Base-by-base conservation (phyloP, 2,797 vertebrate species). In the Artibeus jamaicensis region DNA sequence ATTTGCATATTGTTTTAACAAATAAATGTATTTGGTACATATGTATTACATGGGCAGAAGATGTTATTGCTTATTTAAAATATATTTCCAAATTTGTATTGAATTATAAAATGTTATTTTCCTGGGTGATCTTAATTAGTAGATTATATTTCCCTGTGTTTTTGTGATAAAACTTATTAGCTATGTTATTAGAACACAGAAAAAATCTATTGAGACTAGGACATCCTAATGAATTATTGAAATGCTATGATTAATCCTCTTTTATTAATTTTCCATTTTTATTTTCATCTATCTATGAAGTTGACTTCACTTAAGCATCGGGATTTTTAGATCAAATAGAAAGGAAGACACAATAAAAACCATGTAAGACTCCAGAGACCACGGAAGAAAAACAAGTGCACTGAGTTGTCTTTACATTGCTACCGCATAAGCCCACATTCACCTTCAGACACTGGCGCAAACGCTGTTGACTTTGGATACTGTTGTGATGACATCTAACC, bases 231-330 rank as follows among this genome's bases (percentile, higher is more conserved):
- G 42, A n/a, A 39, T 88, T 83, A 86, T 83, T 86, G 37, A 90
- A 91, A 79, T 89, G 11, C 9, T 73, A 34, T 85, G 39, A 74
- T 74, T 79, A 42, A 53, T 70, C 11, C 15, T 86, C 62, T 53
- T 91, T 93, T 59, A 74, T 83, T 93, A 86, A 68, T 86, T 93
- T 91, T 5, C 6, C 2, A 71, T 73, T 87, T 83, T 95, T 87
- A 77, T 19, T 46, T 50, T 85, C 50, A 73, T 44, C 50, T n/a
- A 15, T 50, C n/a, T 44, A 44, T 84, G 48, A 87, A 87, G 68
- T 84, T 93, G 50, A 70, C 6, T 84, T 87, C 37, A 50, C 1
- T 29, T 86, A 96, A 70, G 9, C 22, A 29, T 42, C 76, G 2
- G 7, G 12, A 53, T 50, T 57, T 94, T 91, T 79, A 81, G 26